Percentiles rank a stretch among this genome's conserved stretches.
These are phyloP conservation scores for Epinotia ramella DNA, from an alignment of 2,888 invertebrate species.

Conservation along the genomic window DNA sequence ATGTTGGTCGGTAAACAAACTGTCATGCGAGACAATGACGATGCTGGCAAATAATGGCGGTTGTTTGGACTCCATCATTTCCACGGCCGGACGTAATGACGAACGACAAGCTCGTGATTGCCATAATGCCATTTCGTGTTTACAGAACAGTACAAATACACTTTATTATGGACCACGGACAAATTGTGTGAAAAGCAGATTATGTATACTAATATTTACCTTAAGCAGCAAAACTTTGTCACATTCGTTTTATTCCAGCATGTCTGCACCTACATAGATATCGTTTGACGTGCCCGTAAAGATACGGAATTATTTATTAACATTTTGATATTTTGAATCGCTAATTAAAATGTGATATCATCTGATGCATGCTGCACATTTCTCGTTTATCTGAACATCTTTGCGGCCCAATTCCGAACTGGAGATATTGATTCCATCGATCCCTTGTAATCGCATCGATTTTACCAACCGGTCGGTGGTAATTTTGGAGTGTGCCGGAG, in stretches of 20 bases:
- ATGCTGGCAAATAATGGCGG: constrained; percentile 26
- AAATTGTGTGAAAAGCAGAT: constrained; percentile 9
- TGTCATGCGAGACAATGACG: constrained; percentile 29
- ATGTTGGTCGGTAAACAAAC: constrained; percentile 32
- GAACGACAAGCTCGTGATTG: constrained; percentile 32
- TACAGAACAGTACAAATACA: constrained; percentile 25
- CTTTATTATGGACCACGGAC: constrained; percentile 21
- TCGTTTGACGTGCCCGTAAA: not conserved
- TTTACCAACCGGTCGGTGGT: constrained; percentile 28
- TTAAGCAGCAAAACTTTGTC: not conserved
- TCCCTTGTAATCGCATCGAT: constrained; percentile 31
- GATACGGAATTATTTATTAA: not conserved
- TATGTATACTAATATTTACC: not conserved
- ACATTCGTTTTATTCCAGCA: not conserved
- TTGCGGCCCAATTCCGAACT: constrained; percentile 28
- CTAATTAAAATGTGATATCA: constrained; percentile 17
- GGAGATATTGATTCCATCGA: constrained; percentile 37
- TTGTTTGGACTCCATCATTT: constrained; percentile 35
- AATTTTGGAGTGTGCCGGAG: constrained; percentile 38
- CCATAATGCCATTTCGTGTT: constrained; percentile 23
- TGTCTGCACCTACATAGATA: not conserved
- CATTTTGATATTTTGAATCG: not conserved
- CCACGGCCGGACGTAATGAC: constrained; percentile 33
- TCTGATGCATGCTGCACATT: constrained; percentile 19
- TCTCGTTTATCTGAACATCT: constrained; percentile 34